A percentile compares a stretch with the other conserved stretches of the same genome.
Evolutionary conservation across 2,113 vertebrate genomes (phyloP).

Genomic region (Sylvia atricapilla): DNA sequence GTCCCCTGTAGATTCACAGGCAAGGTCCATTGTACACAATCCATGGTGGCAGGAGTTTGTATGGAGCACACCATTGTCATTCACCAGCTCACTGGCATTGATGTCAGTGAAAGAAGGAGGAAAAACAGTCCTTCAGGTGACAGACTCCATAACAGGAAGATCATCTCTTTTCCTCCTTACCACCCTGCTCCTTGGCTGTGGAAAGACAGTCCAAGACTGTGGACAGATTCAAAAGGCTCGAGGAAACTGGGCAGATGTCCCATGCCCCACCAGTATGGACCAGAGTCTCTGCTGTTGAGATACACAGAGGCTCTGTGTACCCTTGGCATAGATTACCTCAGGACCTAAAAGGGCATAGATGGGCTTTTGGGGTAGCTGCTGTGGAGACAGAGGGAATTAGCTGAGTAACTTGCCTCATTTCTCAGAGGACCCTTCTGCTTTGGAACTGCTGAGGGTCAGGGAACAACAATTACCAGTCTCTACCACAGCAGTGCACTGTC

Average conservation of each 20-base stretch:
- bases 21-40: neutral
- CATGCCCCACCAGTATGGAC: neutral
- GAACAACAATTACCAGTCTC: neutral
- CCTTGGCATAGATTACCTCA: neutral
- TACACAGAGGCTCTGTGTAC: neutral
- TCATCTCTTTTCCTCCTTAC: neutral
- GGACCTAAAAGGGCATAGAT: fast-evolving
- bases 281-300: neutral
- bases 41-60: neutral
- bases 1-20: neutral
- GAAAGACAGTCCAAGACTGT: neutral
- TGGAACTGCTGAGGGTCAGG: neutral
- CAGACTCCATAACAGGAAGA: neutral
- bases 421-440: neutral
- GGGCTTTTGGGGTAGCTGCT: neutral
- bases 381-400: neutral
- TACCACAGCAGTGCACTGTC: neutral
- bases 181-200: neutral
- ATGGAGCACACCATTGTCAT: neutral
- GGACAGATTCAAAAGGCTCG: neutral
- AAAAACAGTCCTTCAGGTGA: neutral
- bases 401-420: neutral
- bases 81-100: neutral
- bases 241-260: neutral
- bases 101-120: neutral